Evolutionary conservation across 2,888 invertebrate species (phyloP).

Genomic region (Abrostola tripartita): DNA sequence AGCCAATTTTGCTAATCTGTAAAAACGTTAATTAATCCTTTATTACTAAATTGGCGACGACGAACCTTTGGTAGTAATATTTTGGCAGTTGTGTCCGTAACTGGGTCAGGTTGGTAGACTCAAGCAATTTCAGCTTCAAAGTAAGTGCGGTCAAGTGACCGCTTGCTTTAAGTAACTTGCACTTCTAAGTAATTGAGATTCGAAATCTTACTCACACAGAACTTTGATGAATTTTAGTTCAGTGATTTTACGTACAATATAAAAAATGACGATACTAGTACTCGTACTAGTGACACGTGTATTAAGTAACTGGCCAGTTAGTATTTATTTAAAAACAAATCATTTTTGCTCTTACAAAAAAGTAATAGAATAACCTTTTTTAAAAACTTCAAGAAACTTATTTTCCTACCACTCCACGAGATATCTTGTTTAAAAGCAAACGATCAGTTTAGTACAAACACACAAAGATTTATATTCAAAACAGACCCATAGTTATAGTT

Average conservation of each 20-base stretch:
- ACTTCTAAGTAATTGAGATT: slow-evolving; percentile 2
- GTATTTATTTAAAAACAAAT: too few species aligned
- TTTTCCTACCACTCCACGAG: neutral
- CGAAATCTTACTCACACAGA: neutral
- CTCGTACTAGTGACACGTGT: too few species aligned
- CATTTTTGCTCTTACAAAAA: neutral
- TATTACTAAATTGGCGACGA: neutral
- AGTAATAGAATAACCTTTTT: neutral
- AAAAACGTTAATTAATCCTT: neutral
- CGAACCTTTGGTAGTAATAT: neutral
- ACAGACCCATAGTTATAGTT: slow-evolving; percentile 4
- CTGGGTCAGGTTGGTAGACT: neutral
- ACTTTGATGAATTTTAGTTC: neutral
- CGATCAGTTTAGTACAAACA: slow-evolving; percentile 29
- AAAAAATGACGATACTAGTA: too few species aligned
- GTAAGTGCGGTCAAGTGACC: slow-evolving; percentile 3
- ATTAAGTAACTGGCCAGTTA: too few species aligned
- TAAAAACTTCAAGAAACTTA: neutral
- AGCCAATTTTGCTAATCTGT: neutral
- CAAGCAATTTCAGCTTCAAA: slow-evolving; percentile 4
- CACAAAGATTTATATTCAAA: slow-evolving; percentile 27
- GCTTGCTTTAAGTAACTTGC: slow-evolving; percentile 2
- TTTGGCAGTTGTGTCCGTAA: neutral
- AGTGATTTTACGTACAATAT: too few species aligned
- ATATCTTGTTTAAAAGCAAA: slow-evolving; percentile 16